Conservation (phyloP, 1,140 invertebrate species). For the Rhagoletis pomonella region DNA sequence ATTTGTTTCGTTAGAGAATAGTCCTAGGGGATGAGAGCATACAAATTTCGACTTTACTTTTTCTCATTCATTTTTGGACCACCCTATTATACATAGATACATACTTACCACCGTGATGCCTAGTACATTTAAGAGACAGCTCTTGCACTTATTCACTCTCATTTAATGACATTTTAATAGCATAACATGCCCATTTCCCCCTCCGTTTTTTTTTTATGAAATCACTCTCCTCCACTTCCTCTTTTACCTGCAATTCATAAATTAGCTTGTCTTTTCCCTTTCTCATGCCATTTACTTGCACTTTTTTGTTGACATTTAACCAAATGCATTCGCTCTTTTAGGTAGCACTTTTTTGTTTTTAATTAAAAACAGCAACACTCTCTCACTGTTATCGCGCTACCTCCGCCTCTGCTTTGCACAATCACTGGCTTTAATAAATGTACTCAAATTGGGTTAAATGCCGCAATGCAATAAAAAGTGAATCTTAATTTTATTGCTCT, state of each 20-base stretch:
- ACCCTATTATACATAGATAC: neutral
- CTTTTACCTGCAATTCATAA: too few relatives aligned
- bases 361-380: neutral
- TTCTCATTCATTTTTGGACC: neutral
- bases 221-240: neutral
- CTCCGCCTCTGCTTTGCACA: neutral
- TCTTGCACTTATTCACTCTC: neutral
- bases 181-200: neutral
- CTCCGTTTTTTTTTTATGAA: neutral
- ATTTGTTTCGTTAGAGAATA: too few relatives aligned
- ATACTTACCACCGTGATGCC: too few relatives aligned
- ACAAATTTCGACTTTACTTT: too few relatives aligned
- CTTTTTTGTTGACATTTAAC: too few relatives aligned
- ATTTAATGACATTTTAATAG: neutral
- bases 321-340: too few relatives aligned
- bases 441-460: constrained; percentile 24
- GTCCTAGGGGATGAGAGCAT: too few relatives aligned
- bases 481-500: constrained; percentile 22
- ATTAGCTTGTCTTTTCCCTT: too few relatives aligned
- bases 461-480: constrained; percentile 28
- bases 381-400: neutral
- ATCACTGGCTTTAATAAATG: neutral
- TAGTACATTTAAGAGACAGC: neutral
- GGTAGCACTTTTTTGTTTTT: neutral
- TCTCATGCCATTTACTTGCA: too few relatives aligned